Evolutionary conservation across 1,140 invertebrate genomes (phyloP), one percentile per base, ranked within the genome.

Genomic region (Drosophila ironensis): DNA sequence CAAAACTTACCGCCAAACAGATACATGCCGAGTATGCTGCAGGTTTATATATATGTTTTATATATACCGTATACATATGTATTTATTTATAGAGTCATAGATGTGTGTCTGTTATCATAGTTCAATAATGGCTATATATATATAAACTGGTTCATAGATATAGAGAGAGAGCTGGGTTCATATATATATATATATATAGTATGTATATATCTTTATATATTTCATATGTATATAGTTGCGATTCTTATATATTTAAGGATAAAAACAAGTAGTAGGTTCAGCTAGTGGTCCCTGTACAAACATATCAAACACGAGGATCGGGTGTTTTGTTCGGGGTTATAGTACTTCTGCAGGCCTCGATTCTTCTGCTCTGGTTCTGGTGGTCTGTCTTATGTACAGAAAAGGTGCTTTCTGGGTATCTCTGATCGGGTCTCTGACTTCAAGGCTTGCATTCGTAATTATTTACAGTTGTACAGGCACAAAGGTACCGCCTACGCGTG

Each of bases 1-100:
- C 97, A 98, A 97, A 98, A 98, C 94, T 98, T 98, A 95, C 97
- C 97, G 92, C 97, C 97, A 94, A 99, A 99, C 92, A 98, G 95
- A 93, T 98, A 97, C 97, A 98, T 98, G 92, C 97, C 97, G 92
- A 98, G 95, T 92, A 97, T 97, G 94, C 97, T 98, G 95, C 86
- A 88, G 88, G 87, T 90, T 81, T 84, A 84, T 74, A 82, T 84
- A 77, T 81, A 82, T 76, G 72, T 76, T 76, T 74, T 73, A 73
- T 88, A 73, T 80, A 74, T 86, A 72, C 63, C 56, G 37, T 77
- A 69, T 68, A 60, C 69, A 66, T 64, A 53, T 73, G 59, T 77
- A 50, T 75, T 51, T 78, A 64, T 57, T 69, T 69, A 60, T 71
- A 71, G 66, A 61, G 59, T 47, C 50, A 63, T 50, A 53, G 67